phyloP scores from a whole-genome alignment of 2,888 invertebrate species.

The Ophioninae sp. region DNA sequence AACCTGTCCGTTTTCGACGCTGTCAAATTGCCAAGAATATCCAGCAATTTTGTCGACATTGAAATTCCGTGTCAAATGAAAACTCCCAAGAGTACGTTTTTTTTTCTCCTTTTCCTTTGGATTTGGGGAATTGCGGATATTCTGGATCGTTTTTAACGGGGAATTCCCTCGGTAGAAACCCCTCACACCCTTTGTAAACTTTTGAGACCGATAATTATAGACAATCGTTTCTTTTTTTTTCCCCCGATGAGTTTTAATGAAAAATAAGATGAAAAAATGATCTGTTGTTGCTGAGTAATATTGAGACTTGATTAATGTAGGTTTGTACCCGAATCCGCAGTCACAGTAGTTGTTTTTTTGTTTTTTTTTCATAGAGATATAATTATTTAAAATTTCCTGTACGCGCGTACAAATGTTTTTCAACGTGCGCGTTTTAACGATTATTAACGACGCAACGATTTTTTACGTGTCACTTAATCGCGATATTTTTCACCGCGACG shows the following conservation, averaged over 20 bases:
- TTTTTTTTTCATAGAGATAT: constrained; percentile 27
- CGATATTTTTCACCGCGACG: not conserved
- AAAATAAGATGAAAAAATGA: constrained; percentile 38
- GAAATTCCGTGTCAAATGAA: not conserved
- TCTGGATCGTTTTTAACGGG: constrained; percentile 45
- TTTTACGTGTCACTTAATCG: not conserved
- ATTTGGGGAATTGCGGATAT: constrained; percentile 19
- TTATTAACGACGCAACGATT: not conserved
- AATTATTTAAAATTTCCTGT: constrained; percentile 15
- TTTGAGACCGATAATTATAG: constrained; percentile 51
- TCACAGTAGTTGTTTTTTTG: constrained; percentile 58
- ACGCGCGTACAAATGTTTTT: constrained; percentile 19
- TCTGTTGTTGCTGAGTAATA: constrained; percentile 56
- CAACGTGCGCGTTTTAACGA: not conserved
- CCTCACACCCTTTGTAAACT: constrained; percentile 54
- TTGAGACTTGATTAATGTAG: constrained; percentile 63
- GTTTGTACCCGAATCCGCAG: constrained; percentile 56
- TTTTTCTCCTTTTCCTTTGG: not conserved
- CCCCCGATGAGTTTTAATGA: constrained; percentile 47
- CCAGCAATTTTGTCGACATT: constrained; percentile 8
- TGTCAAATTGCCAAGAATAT: constrained; percentile 43
- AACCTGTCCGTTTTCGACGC: constrained; percentile 12
- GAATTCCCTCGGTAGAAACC: constrained; percentile 50
- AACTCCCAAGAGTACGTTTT: not conserved
- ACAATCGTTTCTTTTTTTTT: constrained; percentile 41